Evolutionary conservation across 2,113 vertebrate species (phyloP), one percentile per base, ranked within the genome.

Genomic region (Atlantisia rogersi): DNA sequence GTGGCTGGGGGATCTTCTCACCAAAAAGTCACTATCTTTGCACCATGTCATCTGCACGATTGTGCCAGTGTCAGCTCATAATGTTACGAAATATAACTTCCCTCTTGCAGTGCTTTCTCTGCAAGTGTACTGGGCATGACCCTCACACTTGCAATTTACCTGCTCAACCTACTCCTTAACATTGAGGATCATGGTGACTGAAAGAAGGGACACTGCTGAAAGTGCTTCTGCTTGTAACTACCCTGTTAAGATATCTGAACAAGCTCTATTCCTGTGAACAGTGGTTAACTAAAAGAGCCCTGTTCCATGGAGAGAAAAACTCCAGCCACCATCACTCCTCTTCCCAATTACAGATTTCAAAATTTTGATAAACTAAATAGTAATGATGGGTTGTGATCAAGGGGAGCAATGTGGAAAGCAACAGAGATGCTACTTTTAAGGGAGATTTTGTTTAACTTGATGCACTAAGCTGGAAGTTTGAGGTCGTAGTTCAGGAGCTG

Each of bases 1-100:
- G 13, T 70, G 20, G 3, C 35, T 50, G 20, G 29, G 40, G 28
- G 42, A 37, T 53, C 21, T 44, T 13, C 65, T 22, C 20, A 46
- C 8, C 13, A 24, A 35, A 68, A 64, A 82, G 48, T 16, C 11
- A 31, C 21, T 60, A 24, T 42, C 24, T 80, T 39, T 48, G 37
- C 22, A 24, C 18, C 0, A 0, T 25, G n/a, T 40, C 3, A 3
- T n/a, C 53, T 82, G 71, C 29, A 9, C 0, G 0, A 6, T 32
- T 5, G 6, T 35, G n/a, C 44, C 2, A 2, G 4, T 4, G 1
- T 42, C 17, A 52, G 48, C 13, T 25, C 32, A 9, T 28, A 4
- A 12, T 55, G 18, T 67, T 58, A 16, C 11, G 19, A 24, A 56
- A 55, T 69, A 29, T 28, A 40, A 24, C 10, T 67, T 92, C 63